Evolutionary conservation across 2,797 vertebrate genomes (phyloP).

Genomic region (Esox lucius): DNA sequence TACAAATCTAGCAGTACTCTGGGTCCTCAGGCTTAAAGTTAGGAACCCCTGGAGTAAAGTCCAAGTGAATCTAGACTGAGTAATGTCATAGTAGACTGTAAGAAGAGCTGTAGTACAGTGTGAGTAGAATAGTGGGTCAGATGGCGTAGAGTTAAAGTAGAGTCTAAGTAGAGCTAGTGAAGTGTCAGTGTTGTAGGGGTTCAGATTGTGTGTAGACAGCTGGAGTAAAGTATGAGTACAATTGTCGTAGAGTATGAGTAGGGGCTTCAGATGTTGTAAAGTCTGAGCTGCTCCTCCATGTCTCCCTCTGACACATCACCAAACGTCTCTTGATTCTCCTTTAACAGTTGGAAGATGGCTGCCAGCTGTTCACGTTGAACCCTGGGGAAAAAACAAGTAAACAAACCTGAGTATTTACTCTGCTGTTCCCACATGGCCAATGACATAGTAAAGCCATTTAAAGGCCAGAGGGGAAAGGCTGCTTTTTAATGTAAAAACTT

Average conservation of each 20-base stretch:
- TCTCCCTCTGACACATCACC: conserved; percentile 90
- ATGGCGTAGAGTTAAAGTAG: background rate
- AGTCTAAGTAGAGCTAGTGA: background rate
- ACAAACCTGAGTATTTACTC: background rate
- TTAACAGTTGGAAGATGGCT: conserved; percentile 93
- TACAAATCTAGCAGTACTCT: too few relatives aligned
- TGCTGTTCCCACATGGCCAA: background rate
- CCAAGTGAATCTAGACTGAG: too few relatives aligned
- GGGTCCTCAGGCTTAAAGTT: too few relatives aligned
- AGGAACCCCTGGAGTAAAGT: too few relatives aligned
- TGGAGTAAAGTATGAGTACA: background rate
- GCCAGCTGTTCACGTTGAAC: conserved; percentile 91
- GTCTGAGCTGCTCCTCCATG: conserved; percentile 88
- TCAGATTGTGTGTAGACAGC: too few relatives aligned
- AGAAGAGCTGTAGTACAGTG: background rate
- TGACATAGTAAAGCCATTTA: background rate
- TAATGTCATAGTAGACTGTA: too few relatives aligned
- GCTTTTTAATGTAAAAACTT: background rate
- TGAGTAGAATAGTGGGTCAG: background rate
- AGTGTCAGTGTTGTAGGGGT: too few relatives aligned
- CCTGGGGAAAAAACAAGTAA: conserved; percentile 71
- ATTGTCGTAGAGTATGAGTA: background rate
- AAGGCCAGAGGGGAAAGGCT: background rate
- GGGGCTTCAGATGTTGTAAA: conserved; percentile 85
- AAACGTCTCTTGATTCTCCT: conserved; percentile 89